Evolutionary conservation across 2,888 invertebrate species (phyloP), one percentile per base, ranked within the genome.

Genomic region (Epirrita christyi): DNA sequence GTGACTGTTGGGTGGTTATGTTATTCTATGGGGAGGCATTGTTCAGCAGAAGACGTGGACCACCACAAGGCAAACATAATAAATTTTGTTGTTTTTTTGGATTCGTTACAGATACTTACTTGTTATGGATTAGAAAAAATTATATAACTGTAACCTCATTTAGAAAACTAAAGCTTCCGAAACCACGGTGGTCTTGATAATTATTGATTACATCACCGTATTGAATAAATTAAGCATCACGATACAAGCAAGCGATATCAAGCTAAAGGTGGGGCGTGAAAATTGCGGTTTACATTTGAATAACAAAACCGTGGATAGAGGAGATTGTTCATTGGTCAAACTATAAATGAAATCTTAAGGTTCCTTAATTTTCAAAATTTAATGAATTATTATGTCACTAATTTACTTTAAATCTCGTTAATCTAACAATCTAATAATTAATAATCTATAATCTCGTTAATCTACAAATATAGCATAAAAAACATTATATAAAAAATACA

Each of bases 211-310:
- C 58, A 44, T 51, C 54, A 61, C 45, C 38, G 43, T 40, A 43
- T 28, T 49, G 38, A 42, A 46, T 52, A 51, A 60, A 62, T 62
- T 52, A 57, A 53, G 40, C 52, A 56, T 52, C 36, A 52, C 58
- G 61, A 64, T 56, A 64, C 48, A 13, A 21, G 37, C 32, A 55
- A 34, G 21, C 28, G 13, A 29, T 40, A 37, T 21, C 21, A 3
- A 3, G 28, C 45, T 48, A n/a, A 42, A 53, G 60, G 60, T 53
- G 60, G 36, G 50, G 55, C 59, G 63, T 59, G 53, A 55, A 55
- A 59, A 61, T 61, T 32, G 34, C 46, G 27, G 15, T 43, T 32
- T 45, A 37, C 47, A 48, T 61, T 65, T 49, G 54, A 59, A 55
- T 62, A 46, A 52, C 47, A 3, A n/a, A 10, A 36, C 49, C 28